These are phyloP conservation scores for Phytoseiulus persimilis DNA, from an alignment of 2,888 invertebrate species.

Conservation along the genomic window DNA sequence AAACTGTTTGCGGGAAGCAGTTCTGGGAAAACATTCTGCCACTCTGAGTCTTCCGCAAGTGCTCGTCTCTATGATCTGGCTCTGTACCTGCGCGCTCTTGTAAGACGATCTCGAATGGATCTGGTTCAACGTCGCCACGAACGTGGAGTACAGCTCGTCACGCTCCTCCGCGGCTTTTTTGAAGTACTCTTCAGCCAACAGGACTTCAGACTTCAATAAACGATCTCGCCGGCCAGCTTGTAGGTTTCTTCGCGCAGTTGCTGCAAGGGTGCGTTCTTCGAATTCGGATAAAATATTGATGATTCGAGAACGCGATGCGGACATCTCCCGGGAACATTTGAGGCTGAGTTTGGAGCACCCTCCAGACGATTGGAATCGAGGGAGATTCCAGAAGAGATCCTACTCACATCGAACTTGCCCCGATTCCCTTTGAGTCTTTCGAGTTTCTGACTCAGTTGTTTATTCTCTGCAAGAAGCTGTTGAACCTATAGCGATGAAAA, in stretches of 20 bases:
- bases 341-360: no score
- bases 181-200: slow-evolving; percentile 30
- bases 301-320: no score
- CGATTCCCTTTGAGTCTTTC: slow-evolving; percentile 17
- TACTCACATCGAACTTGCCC: slow-evolving; percentile 16
- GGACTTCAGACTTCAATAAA: slow-evolving; percentile 29
- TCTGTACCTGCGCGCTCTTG: slow-evolving; percentile 14
- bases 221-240: slow-evolving; percentile 30
- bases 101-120: neutral
- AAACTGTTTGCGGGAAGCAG: no score
- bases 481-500: neutral
- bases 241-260: slow-evolving; percentile 23
- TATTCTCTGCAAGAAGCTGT: slow-evolving; percentile 7
- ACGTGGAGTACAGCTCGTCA: slow-evolving; percentile 19
- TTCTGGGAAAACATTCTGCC: no score
- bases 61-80: neutral
- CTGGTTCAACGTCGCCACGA: slow-evolving; percentile 13
- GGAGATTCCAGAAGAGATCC: no score
- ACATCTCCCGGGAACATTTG: no score
- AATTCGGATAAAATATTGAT: no score
- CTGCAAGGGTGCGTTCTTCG: neutral
- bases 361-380: no score
- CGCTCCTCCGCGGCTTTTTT: slow-evolving; percentile 31
- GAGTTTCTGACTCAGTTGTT: neutral
- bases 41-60: no score